Evolutionary conservation across 2,888 invertebrate species (phyloP), one percentile per base, ranked within the genome.

Genomic region (Cryptophagus acutangulus): DNA sequence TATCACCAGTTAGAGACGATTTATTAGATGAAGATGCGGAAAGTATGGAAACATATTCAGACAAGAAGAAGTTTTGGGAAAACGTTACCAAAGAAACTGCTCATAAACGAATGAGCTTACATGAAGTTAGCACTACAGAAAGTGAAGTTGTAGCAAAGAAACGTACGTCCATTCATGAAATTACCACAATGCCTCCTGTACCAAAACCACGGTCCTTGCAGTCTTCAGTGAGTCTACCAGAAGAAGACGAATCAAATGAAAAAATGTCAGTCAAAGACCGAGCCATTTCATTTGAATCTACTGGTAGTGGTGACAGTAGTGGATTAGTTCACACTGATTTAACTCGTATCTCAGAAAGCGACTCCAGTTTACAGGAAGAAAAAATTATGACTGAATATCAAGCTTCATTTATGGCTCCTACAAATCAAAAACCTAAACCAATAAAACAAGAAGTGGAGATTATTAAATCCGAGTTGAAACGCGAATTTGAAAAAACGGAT

Each of bases 21-120:
- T 48, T 59, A 17, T 46, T 65, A 24, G 62, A 63, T 37, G 60
- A 51, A 34, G 51, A 52, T 14, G 43, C 38, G 39, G 59, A 57
- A 41, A 58, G 63, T 40, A 54, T 63, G 20, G 67, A 66, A 51
- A 69, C 67, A 41, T 74, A 74, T 49, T 67, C 67, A 10, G 70
- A 71, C 38, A 70, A 70, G 46, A 74, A 72, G 52, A 70, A 69
- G 49, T 75, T 75, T 54, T 75, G 75, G 75, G 75, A 75, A 62
- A 66, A 57, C 52, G 65, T 71, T 37, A 46, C 59, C 35, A 59
- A 61, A 46, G 65, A 67, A 33, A 48, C 52, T 18, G 35, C 46
- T 17, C 54, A 62, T 28, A 67, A 64, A 52, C 55, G 64, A 20
- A 58, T 61, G 58, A 67, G 62, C 43, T 41, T 63, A 30, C 58